Conservation (phyloP, 1,140 invertebrate species). For the Ganaspis sp. region DNA sequence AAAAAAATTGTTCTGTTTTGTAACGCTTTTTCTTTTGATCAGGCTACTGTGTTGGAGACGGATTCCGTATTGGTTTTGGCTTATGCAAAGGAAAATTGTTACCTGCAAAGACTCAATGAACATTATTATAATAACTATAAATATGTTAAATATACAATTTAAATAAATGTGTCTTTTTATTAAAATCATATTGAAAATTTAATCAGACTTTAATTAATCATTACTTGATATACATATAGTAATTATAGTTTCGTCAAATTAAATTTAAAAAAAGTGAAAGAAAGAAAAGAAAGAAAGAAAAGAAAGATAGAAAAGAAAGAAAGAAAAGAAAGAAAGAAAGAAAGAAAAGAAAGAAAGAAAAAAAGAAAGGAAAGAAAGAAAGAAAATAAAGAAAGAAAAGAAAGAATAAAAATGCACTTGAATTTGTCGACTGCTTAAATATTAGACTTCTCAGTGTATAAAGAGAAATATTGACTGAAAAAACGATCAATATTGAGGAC, state of each 20-base stretch:
- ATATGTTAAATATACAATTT: background rate
- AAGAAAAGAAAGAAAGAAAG: too few relatives aligned
- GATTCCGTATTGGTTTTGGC: slow-evolving; percentile 93
- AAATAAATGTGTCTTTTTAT: background rate
- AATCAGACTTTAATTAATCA: too few relatives aligned
- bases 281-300: background rate
- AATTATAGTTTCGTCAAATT: background rate
- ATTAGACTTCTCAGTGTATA: slow-evolving; percentile 38
- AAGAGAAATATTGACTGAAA: slow-evolving; percentile 52
- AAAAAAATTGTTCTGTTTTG: slow-evolving; percentile 14
- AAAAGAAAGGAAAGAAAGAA: too few relatives aligned
- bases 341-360: too few relatives aligned
- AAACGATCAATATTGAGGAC: slow-evolving; percentile 67
- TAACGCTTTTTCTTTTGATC: slow-evolving; percentile 46
- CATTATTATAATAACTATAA: background rate
- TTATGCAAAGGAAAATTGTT: slow-evolving; percentile 90
- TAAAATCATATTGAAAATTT: background rate
- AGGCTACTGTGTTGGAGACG: slow-evolving; percentile 90
- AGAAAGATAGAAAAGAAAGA: too few relatives aligned
- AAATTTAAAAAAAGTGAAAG: too few relatives aligned
- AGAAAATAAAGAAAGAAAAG: background rate
- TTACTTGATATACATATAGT: too few relatives aligned
- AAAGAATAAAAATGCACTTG: background rate
- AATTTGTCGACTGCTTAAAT: slow-evolving; percentile 37
- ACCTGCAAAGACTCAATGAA: slow-evolving; percentile 78